A percentile compares a stretch with the other conserved stretches of the same genome.
These are phyloP conservation scores for Macropus fuliginosus DNA, from an alignment of 2,797 vertebrate genomes.

Conservation along the genomic window DNA sequence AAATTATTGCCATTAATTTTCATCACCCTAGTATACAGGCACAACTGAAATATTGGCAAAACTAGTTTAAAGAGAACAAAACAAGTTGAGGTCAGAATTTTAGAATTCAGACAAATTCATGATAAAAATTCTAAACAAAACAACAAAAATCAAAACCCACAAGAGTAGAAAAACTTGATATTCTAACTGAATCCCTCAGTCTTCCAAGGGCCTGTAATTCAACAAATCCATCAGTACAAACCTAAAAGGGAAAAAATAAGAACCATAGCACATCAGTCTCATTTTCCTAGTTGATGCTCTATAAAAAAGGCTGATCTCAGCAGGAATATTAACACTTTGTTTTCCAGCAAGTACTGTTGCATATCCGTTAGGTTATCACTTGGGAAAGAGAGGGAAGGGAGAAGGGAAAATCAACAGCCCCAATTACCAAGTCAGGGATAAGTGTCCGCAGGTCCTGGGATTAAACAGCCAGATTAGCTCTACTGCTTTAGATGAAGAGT, in stretches of 20 bases:
- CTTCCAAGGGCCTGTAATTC: conserved; percentile 26
- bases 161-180: conserved; percentile 60
- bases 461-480: conserved; percentile 57
- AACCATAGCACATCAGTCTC: conserved; percentile 49
- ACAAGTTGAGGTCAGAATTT: conserved; percentile 66
- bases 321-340: conserved; percentile 43
- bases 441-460: conserved; percentile 40
- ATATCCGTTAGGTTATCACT: conserved; percentile 53
- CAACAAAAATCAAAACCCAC: conserved; percentile 46
- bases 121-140: conserved; percentile 70
- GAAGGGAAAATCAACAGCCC: conserved; percentile 68
- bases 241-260: conserved; percentile 49
- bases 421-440: conserved; percentile 58
- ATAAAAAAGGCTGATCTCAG: conserved; percentile 37
- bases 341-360: conserved; percentile 22
- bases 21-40: conserved; percentile 59
- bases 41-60: conserved; percentile 78
- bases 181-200: conserved; percentile 55
- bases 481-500: conserved; percentile 56
- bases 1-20: conserved; percentile 72
- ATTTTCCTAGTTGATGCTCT: conserved; percentile 53
- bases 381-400: conserved; percentile 53
- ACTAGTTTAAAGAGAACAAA: conserved; percentile 67
- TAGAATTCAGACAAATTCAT: conserved; percentile 70
- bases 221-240: conserved; percentile 51